Conservation (phyloP, 2,797 vertebrate genomes). For the Ctenopoma kingsleyae region DNA sequence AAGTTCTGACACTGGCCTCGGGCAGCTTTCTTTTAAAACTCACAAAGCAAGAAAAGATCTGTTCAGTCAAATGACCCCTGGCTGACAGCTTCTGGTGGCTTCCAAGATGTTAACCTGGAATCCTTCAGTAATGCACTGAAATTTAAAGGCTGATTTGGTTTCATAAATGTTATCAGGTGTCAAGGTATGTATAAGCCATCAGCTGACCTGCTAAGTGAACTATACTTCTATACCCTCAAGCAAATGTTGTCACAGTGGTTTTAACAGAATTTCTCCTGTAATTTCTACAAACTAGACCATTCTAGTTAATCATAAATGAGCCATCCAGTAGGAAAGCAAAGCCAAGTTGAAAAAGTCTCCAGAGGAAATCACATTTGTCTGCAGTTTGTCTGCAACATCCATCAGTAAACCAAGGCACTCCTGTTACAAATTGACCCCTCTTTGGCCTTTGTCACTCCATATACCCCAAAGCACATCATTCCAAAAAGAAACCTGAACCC, state of each 20-base stretch:
- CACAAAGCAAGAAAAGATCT: constrained; percentile 25
- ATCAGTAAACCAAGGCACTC: constrained; percentile 64
- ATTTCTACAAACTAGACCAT: constrained; percentile 52
- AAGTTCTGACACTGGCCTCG: constrained; percentile 65
- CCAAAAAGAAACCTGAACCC: constrained; percentile 57
- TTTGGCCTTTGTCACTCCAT: constrained; percentile 74
- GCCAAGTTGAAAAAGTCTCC: constrained; percentile 56
- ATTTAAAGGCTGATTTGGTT: constrained; percentile 21
- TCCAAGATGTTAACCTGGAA: constrained; percentile 59
- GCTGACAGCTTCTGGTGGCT: constrained; percentile 14
- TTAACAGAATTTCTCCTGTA: constrained; percentile 40
- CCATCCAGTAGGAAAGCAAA: constrained; percentile 45
- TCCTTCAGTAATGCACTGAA: constrained; percentile 28
- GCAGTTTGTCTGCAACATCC: constrained; percentile 59
- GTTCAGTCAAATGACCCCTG: constrained; percentile 35
- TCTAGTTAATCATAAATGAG: constrained; percentile 66
- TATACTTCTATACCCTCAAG: constrained; percentile 40
- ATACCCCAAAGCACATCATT: constrained; percentile 55
- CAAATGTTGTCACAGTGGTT: constrained; percentile 51
- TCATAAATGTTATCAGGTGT: constrained; percentile 39
- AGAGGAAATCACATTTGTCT: constrained; percentile 63
- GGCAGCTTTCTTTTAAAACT: constrained; percentile 54
- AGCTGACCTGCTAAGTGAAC: constrained; percentile 49
- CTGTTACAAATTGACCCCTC: constrained; percentile 72
- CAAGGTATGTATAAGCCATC: constrained; percentile 28